Base-by-base conservation (phyloP, 2,888 invertebrate species). In the Limnephilus marmoratus region DNA sequence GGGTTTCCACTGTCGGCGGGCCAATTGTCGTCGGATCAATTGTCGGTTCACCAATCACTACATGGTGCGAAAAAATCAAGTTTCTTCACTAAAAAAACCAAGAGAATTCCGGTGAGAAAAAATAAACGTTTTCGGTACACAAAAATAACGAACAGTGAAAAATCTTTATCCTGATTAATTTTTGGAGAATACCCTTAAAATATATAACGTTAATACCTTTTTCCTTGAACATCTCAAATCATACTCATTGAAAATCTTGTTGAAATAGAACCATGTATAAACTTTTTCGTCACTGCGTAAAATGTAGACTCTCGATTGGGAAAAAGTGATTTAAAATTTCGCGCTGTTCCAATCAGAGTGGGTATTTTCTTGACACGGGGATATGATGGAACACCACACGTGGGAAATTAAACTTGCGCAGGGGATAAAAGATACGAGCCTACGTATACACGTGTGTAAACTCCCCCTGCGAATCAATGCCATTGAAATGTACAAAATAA, bases 321-420 rank as follows among this genome's bases (percentile, higher is more conserved):
- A 37, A 85, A 85, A 85, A 41, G 13, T 15, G 37, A 37, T 41
- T 85, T 85, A 18, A 85, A 37, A 34, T 85, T 37, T 37, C 13
- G 18, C 85, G 85, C 85, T 37, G 7, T 37, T 37, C 87, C 87
- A 87, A 87, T 87, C 87, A 87, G 45, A 31, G 87, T 31, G 53
- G 31, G 29, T 53, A 34, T 87, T 85, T 53, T 87, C 53, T 53
- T 53, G 87, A 87, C 53, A 18, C 4, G 87, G 53, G 87, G 31
- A 87, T 87, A 53, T 87, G 87, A 87, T 34, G 87, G 53, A 87
- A 29, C 37, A 87, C 41, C 87, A 53, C 87, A 87, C 87, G 53
- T 29, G 87, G 68, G 87, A 87, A 87, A 87, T 87, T 68, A 85
- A 31, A 85, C 85, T 24, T 15, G 49, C 49, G 13, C 49, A 49